phyloP scores from a whole-genome alignment of 2,113 vertebrate genomes.

The Phrynocephalus versicolor region DNA sequence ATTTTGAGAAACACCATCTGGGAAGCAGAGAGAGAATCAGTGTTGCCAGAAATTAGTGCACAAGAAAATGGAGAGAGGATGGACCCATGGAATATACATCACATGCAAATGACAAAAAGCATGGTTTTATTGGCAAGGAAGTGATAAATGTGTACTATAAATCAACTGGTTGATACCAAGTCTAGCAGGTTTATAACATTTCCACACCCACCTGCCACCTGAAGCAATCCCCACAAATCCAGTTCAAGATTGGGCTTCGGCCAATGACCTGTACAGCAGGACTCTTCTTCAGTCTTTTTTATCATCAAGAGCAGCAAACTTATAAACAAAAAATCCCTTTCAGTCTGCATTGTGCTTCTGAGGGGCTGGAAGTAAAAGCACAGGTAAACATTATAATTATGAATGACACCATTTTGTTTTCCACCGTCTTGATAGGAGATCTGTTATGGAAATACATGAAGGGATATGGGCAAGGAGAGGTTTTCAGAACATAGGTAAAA shows the following conservation, averaged over 20 bases:
- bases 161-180: too few relatives aligned
- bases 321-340: neutral
- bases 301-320: neutral
- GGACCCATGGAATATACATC: too few relatives aligned
- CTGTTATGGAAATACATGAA: neutral
- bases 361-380: neutral
- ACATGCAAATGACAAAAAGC: too few relatives aligned
- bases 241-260: neutral
- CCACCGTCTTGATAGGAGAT: neutral
- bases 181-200: neutral
- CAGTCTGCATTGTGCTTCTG: neutral
- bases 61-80: too few relatives aligned
- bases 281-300: neutral
- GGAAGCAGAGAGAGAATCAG: too few relatives aligned
- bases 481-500: neutral
- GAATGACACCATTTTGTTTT: conserved; percentile 7
- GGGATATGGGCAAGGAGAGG: neutral
- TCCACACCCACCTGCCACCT: neutral
- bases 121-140: too few relatives aligned
- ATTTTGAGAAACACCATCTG: too few relatives aligned
- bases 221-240: neutral
- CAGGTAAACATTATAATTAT: conserved; percentile 6
- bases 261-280: neutral
- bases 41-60: too few relatives aligned
- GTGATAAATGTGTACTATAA: too few relatives aligned